Percentiles rank a stretch among this genome's conserved stretches.
These are phyloP conservation scores for Nineta flava DNA, from an alignment of 2,888 invertebrate genomes.

Conservation along the genomic window DNA sequence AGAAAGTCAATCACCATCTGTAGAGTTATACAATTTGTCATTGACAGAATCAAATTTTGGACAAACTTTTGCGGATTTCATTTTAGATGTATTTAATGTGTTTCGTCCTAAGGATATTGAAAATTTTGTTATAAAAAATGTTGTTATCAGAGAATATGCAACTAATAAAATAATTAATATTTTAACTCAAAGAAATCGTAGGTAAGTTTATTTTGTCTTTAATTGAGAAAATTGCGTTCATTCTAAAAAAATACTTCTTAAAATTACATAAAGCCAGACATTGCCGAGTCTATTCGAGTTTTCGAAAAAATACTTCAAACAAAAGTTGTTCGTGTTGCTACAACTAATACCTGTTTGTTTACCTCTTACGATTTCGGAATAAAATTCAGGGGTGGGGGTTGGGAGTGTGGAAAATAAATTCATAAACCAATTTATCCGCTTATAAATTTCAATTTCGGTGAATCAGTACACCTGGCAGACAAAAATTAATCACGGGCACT, in stretches of 20 bases:
- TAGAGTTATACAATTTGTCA: neutral
- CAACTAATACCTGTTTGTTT: too few species aligned
- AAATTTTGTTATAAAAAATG: constrained; percentile 33
- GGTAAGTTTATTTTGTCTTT: constrained; percentile 18
- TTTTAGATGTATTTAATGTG: constrained; percentile 26
- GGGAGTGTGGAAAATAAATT: too few species aligned
- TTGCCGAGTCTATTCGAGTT: neutral
- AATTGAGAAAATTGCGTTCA: too few species aligned
- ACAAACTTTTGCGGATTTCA: constrained; percentile 22
- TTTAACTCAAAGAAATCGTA: constrained; percentile 20
- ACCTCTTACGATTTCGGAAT: too few species aligned
- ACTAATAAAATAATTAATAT: constrained; percentile 36
- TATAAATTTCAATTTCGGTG: too few species aligned
- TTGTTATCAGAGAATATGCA: constrained; percentile 34
- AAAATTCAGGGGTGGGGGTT: too few species aligned
- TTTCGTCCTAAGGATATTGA: constrained; percentile 29
- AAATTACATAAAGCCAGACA: too few species aligned
- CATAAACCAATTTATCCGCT: too few species aligned
- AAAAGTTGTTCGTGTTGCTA: too few species aligned
- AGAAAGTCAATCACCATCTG: neutral
- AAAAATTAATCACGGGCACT: too few species aligned
- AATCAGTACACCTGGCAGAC: too few species aligned
- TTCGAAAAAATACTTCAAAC: neutral
- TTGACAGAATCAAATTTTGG: constrained; percentile 21
- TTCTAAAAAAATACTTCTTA: too few species aligned